Base-by-base conservation (phyloP, 1,140 invertebrate genomes). In the Calosoma granatense region DNA sequence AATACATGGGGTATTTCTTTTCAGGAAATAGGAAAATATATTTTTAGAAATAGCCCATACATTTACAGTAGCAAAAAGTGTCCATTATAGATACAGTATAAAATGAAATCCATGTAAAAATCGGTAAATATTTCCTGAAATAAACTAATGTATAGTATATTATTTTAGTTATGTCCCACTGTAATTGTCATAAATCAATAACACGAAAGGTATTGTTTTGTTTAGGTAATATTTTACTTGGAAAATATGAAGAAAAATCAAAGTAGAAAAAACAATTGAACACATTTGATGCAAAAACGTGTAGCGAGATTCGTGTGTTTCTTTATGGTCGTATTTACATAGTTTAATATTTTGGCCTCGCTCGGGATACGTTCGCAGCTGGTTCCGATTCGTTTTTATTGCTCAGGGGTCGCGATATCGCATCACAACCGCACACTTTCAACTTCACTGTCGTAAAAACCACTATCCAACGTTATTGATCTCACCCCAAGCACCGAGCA, bases 351-450 rank as follows among this genome's bases (percentile, higher is more conserved):
- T 47, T 47, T 6, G 41, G 41, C 17, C 3, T 47, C 15, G 41
- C 17, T 6, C 15, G 9, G 6, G 41, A 11, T 47, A 47, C 41
- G 41, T 47, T 47, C 41, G 15, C 41, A 47, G 41, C 41, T 47
- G 41, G 6, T 6, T 17, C 41, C 41, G 41, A 47, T 47, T 47
- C 41, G 15, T 47, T 47, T 47, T 47, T 47, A 47, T 47, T 47
- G 15, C 41, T 12, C 41, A 11, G 41, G 15, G 41, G 15, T 17
- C 17, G 41, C 6, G 15, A 17, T 6, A 17, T 47, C 41, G 6
- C 17, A 12, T 47, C 41, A 17, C 26, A 36, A n/a, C 26, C 26
- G 26, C 26, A 36, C 26, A 36, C 26, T 36, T 36, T 36, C 26
- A 36, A 36, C 6, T 36, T 36, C 26, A 36, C 26, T 36, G n/a